Base-by-base conservation (phyloP, 2,113 vertebrate species). In the Dasyprocta punctata region DNA sequence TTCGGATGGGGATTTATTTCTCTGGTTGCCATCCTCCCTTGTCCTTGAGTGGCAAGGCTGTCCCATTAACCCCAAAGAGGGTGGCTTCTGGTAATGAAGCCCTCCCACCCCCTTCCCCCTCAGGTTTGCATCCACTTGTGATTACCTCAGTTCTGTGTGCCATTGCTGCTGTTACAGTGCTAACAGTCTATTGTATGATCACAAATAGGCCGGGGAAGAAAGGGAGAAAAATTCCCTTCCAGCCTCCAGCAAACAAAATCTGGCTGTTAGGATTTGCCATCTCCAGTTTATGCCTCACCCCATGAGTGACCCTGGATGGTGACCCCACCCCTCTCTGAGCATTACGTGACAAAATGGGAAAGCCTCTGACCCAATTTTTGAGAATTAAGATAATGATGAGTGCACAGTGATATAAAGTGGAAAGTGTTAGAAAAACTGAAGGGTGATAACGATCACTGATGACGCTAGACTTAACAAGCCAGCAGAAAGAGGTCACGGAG, bases 1-100 rank as follows among this genome's bases (percentile, higher is more conserved):
- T 14, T 56, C 1, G 95, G 86, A 22, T 61, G n/a, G 26, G 6
- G 88, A 36, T 86, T 97, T 97, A 71, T 97, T 98, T 92, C 86
- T 94, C 49, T 41, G 65, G 28, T 20, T 96, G 11, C 28, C 90
- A 86, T 91, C 9, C 22, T 81, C 63, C 89, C 61, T 96, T 97
- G 92, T 77, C 49, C 52, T 90, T 96, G 71, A 94, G 67, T 77
- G 85, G 24, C 90, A 96, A 95, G 7, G 54, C 0, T 83, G 47
- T 58, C 36, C 26, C 2, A 61, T 69, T 83, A 97, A 1, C 3
- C 33, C 3, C 3, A 0, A 13, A 41, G 33, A 89, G 33, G 10
- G n/a, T 86, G 89, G 56, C 38, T 73, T 5, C 24, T 81, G 24
- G 30, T 28, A 33, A 95, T 54, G 33, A 73, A 92, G 38, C 58